Conservation (phyloP, 2,113 vertebrate genomes). For the Crotalus helleri region DNA sequence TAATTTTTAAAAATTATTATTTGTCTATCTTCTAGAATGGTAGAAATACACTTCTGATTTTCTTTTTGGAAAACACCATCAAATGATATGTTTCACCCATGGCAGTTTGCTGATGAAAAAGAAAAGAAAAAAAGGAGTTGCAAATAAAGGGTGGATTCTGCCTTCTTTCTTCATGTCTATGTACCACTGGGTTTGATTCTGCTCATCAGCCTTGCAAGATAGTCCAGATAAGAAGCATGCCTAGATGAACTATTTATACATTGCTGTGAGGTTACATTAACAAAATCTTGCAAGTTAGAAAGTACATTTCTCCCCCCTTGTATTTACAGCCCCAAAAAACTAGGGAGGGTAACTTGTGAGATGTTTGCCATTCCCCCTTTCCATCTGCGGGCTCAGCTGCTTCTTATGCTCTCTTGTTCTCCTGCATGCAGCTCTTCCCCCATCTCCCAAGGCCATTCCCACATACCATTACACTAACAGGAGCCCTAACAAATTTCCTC, state of each 20-base stretch:
- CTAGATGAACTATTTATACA: not conserved
- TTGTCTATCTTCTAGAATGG: not conserved
- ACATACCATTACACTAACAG: not conserved
- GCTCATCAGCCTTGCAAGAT: not conserved
- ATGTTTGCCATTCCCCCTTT: not conserved
- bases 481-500: not conserved
- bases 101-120: not conserved
- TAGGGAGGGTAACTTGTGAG: not conserved
- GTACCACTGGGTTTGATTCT: not conserved
- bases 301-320: not conserved
- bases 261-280: not conserved
- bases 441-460: not conserved
- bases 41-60: not conserved
- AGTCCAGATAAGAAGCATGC: not conserved
- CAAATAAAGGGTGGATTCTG: not conserved
- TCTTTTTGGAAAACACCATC: not conserved
- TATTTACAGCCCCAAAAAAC: not conserved
- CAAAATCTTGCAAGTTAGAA: not conserved
- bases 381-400: not conserved
- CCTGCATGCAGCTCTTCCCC: not conserved
- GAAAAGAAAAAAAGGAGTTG: not conserved
- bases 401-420: not conserved
- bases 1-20: not conserved
- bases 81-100: not conserved
- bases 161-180: not conserved